Evolutionary conservation across 2,113 vertebrate species (phyloP).

Genomic region (Bos indicus): DNA sequence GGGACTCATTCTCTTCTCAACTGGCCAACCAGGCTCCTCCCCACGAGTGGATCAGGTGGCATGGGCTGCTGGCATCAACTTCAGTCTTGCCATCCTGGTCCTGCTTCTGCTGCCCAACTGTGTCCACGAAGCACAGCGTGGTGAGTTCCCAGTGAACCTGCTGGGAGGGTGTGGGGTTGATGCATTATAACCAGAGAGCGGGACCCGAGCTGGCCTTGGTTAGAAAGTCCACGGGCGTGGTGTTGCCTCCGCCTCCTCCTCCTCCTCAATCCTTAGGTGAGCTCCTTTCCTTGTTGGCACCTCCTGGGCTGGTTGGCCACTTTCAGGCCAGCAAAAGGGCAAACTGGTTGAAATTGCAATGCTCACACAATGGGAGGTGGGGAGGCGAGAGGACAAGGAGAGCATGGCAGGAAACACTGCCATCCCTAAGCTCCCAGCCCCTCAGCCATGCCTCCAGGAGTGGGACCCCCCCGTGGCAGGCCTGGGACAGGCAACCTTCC

Average conservation of each 20-base stretch:
- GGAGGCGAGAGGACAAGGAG: background rate
- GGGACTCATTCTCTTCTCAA: background rate
- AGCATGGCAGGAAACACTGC: background rate
- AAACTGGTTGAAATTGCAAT: background rate
- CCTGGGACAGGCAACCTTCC: rapidly evolving
- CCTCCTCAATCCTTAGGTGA: background rate
- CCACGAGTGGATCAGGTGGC: background rate
- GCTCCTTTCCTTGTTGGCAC: background rate
- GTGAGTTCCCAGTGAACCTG: background rate
- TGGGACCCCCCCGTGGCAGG: rapidly evolving
- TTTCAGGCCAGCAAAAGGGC: background rate
- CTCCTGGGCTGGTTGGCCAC: background rate
- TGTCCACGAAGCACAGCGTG: rapidly evolving
- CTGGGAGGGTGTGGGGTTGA: too few species aligned
- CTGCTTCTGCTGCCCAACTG: background rate
- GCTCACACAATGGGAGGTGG: background rate
- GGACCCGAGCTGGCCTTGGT: rapidly evolving
- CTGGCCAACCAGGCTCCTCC: background rate
- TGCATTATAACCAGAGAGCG: background rate
- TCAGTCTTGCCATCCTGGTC: background rate
- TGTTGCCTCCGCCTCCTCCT: background rate
- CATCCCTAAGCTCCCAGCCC: background rate
- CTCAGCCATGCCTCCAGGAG: background rate
- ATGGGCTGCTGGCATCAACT: background rate
- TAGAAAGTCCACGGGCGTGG: rapidly evolving